phyloP scores from a whole-genome alignment of 1,140 invertebrate species.

The Leptonema lineaticorne region DNA sequence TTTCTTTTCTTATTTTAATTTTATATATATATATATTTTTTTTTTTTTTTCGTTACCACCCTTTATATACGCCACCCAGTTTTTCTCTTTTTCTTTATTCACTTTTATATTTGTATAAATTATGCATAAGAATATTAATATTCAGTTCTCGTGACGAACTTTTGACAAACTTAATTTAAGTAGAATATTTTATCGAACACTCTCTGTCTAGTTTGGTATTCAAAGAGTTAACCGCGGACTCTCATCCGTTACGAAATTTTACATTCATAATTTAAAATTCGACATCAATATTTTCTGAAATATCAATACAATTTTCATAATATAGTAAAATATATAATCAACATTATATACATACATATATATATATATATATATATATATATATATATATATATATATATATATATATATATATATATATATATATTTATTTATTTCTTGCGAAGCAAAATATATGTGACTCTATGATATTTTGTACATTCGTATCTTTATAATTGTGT shows the following conservation, averaged over 20 bases:
- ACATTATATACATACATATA: too few relatives aligned
- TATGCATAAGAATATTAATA: slow-evolving; percentile 1
- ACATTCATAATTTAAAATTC: too few relatives aligned
- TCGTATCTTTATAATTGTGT: too few relatives aligned
- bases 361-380: too few relatives aligned
- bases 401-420: too few relatives aligned
- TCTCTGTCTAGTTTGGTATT: neutral
- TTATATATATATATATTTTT: neutral
- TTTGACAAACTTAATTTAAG: neutral
- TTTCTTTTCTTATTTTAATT: neutral
- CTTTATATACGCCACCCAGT: neutral
- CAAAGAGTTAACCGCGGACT: neutral
- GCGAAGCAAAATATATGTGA: too few relatives aligned
- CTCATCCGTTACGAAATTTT: neutral
- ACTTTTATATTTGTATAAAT: neutral
- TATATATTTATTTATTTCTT: too few relatives aligned
- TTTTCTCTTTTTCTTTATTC: neutral
- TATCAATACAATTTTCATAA: too few relatives aligned
- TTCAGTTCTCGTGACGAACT: neutral
- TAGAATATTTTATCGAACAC: neutral
- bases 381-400: too few relatives aligned
- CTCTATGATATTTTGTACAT: too few relatives aligned
- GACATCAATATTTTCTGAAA: too few relatives aligned
- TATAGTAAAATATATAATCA: too few relatives aligned
- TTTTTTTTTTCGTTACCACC: neutral